Conservation (phyloP, 1,140 invertebrate species). For the Antheraea pernyi region DNA sequence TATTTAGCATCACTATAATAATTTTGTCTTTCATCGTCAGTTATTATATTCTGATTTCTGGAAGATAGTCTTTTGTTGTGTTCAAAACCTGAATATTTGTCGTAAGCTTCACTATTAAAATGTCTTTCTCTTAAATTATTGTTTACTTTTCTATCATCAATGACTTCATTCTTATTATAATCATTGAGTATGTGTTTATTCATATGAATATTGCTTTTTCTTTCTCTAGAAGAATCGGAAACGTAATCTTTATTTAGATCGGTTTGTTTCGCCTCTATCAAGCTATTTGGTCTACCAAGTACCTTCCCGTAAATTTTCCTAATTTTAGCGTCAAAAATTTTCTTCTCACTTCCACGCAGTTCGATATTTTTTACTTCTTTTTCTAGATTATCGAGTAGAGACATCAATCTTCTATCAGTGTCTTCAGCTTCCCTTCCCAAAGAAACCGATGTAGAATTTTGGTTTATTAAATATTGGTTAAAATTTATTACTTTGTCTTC, state of each 20-base stretch:
- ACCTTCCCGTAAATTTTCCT: slow-evolving; percentile 43
- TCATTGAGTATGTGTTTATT: not conserved
- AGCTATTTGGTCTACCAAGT: slow-evolving; percentile 21
- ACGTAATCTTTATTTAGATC: not conserved
- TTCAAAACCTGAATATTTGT: slow-evolving; percentile 3
- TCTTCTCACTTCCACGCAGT: slow-evolving; percentile 35
- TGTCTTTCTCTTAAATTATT: not conserved
- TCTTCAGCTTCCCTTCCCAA: slow-evolving; percentile 20
- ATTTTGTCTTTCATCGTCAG: not conserved
- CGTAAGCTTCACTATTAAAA: not conserved
- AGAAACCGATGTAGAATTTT: not conserved
- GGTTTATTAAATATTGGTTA: slow-evolving; percentile 12
- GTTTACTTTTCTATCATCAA: not conserved
- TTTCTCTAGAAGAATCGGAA: not conserved
- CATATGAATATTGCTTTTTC: not conserved
- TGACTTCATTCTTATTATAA: not conserved
- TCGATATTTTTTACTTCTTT: slow-evolving; percentile 44
- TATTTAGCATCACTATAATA: not conserved
- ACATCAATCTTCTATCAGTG: slow-evolving; percentile 37
- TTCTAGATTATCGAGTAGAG: slow-evolving; percentile 48
- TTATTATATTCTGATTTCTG: slow-evolving; percentile 7
- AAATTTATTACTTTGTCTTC: slow-evolving; percentile 30
- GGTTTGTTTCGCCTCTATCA: not conserved
- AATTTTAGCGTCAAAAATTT: slow-evolving; percentile 49
- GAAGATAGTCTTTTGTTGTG: not conserved